Conservation (phyloP, 2,888 invertebrate species). For the Coelogynopora nodosa region DNA sequence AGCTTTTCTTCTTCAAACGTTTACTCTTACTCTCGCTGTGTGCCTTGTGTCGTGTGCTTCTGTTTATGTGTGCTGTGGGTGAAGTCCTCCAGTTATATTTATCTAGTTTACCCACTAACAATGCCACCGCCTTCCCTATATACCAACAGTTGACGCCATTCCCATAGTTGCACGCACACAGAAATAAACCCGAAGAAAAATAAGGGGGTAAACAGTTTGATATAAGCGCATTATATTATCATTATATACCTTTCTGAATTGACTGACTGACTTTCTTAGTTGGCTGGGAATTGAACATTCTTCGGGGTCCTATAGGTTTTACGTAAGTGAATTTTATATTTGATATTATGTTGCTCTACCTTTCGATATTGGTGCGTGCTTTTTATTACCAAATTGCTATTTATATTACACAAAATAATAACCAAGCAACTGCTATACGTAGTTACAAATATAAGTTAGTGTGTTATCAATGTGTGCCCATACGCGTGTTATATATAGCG, state of each 20-base stretch:
- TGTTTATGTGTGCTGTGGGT: not conserved
- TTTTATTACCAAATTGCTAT: not conserved
- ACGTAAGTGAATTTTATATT: not conserved
- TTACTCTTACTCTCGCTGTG: not conserved
- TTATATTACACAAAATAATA: not conserved
- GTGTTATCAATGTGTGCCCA: not conserved
- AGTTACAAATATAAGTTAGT: not conserved
- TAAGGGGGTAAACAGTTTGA: not conserved
- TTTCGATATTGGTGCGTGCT: not conserved
- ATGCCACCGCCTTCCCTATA: not conserved
- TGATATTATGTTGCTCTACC: not conserved
- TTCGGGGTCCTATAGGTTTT: not conserved
- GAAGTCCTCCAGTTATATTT: not conserved
- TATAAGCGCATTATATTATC: not conserved
- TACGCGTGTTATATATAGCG: not conserved
- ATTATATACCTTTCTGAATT: not conserved
- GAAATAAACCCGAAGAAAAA: too few relatives aligned
- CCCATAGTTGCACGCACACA: not conserved
- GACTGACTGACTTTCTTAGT: not conserved
- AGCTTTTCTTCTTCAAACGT: not conserved
- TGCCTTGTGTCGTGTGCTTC: not conserved
- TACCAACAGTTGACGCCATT: not conserved
- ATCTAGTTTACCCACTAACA: not conserved
- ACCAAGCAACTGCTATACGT: not conserved
- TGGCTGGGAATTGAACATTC: not conserved